Evolutionary conservation across 2,888 invertebrate genomes (phyloP), one percentile per base, ranked within the genome.

Genomic region (Halocaridina rubra): DNA sequence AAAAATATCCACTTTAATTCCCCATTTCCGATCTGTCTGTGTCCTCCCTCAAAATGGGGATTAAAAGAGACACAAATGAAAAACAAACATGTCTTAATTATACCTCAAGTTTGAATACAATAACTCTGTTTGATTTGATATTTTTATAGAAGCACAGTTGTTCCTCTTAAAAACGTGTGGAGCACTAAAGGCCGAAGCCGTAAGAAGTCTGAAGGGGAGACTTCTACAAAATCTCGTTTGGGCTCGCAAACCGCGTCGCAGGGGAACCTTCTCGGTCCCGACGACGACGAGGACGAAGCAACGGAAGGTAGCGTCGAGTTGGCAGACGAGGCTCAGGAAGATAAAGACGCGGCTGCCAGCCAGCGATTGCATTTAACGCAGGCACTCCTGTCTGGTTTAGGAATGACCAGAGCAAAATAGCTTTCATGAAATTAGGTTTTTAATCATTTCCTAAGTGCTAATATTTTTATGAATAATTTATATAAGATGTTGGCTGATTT

Each of bases 231-330:
- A 32, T 33, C 77, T 22, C 71, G 53, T 22, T 19, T 71, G 61
- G 77, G 77, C 30, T 71, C 77, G 4, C 19, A 29, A 0, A 59
- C 67, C 7, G 46, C 67, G 22, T 27, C 75, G 27, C 57, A 53
- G 8, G 67, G 33, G 10, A 77, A 61, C 10, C 46, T 59, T 27
- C 76, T 81, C 13, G 19, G 69, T 22, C 30, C 33, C n/a, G 61
- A 69, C 7, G 81, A 81, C 10, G 81, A 81, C 3, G 76, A 81
- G 5, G 81, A 81, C 19, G 81, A 81, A n/a, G 76, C 76, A 22
- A 81, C 81, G 3, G 81, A 81, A 71, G 81, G 76, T n/a, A 81
- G 81, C 19, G 81, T 81, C 7, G 81, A 81, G 69, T 13, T 81
- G 24, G 81, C 81, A 53, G 81, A 81, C 19, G 81, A 81, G 53